A percentile compares a stretch with the other conserved stretches of the same genome.
These are phyloP conservation scores for Cossypha caffra DNA, from an alignment of 2,797 vertebrate species.

Conservation along the genomic window DNA sequence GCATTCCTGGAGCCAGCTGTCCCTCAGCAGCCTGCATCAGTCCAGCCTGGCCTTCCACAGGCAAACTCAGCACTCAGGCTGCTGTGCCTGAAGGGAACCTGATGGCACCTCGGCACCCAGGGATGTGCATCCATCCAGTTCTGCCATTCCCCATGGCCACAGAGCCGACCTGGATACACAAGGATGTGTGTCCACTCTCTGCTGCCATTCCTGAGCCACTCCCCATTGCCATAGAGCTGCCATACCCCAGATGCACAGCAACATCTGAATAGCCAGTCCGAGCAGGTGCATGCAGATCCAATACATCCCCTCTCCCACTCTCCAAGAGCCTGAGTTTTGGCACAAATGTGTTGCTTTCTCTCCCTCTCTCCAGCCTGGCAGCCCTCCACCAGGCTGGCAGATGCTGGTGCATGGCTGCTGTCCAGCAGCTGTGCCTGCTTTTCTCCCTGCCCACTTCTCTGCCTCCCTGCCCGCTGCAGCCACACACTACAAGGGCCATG, in stretches of 20 bases:
- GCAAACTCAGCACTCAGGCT: background rate
- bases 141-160: background rate
- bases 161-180: background rate
- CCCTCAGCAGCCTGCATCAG: too few species aligned
- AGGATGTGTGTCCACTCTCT: rapidly evolving
- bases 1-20: background rate
- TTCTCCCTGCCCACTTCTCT: background rate
- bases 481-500: rapidly evolving
- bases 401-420: background rate
- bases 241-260: background rate
- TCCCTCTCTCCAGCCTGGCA: background rate
- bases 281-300: background rate
- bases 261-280: background rate
- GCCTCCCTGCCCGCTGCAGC: background rate
- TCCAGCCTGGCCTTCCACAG: background rate
- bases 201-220: background rate
- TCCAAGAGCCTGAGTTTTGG: background rate
- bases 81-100: background rate
- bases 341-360: background rate
- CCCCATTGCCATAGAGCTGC: rapidly evolving
- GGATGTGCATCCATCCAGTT: rapidly evolving
- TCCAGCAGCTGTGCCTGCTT: background rate
- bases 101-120: background rate
- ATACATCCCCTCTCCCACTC: background rate
- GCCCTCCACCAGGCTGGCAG: background rate